Percentiles rank a stretch among this genome's conserved stretches.
Conservation (phyloP, 1,140 invertebrate genomes). For the Pogonus chalceus region DNA sequence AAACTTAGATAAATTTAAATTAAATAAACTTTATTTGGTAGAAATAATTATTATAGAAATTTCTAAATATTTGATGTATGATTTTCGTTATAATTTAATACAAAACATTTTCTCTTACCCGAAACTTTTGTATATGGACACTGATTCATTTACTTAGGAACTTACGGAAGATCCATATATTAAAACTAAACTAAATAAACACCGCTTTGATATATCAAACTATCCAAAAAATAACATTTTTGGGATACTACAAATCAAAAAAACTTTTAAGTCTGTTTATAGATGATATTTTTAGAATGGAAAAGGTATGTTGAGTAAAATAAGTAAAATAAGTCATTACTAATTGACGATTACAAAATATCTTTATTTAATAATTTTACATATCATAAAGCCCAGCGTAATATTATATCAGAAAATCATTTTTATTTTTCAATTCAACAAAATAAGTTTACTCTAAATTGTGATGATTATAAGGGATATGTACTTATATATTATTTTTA, state of each 20-base stretch:
- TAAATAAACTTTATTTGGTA: constrained; percentile 23
- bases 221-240: constrained; percentile 12
- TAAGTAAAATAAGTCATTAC: constrained; percentile 12
- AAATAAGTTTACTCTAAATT: constrained; percentile 15
- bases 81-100: constrained; percentile 25
- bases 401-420: constrained; percentile 10
- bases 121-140: neutral
- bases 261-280: constrained; percentile 38
- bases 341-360: constrained; percentile 14
- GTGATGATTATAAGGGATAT: constrained; percentile 15
- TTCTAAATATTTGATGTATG: constrained; percentile 21
- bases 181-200: constrained; percentile 2
- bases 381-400: neutral
- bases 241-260: constrained; percentile 24
- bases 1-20: constrained; percentile 11
- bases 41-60: constrained; percentile 22
- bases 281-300: constrained; percentile 31
- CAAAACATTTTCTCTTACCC: constrained; percentile 17
- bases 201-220: constrained; percentile 6
- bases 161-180: constrained; percentile 8
- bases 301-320: constrained; percentile 18
- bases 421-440: constrained; percentile 12
- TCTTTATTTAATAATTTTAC: constrained; percentile 9
- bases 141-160: constrained; percentile 10
- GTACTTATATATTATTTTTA: constrained; percentile 9